These are phyloP conservation scores for Pseudochaenichthys georgianus DNA, from an alignment of 2,797 vertebrate genomes.

Conservation along the genomic window DNA sequence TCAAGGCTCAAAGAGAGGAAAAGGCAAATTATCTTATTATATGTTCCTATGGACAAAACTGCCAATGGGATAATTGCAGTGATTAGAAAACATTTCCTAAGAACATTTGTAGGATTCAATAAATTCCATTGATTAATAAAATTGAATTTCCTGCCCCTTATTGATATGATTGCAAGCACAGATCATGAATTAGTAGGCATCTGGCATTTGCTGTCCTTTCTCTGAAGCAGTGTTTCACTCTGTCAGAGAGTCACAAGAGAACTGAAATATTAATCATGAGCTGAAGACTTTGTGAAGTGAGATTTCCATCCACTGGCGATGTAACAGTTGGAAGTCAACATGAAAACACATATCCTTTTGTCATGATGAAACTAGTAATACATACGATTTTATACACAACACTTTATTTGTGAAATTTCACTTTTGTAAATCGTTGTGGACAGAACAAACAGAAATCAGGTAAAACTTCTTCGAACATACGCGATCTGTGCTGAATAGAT, in stretches of 20 bases:
- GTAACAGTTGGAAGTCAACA: constrained; percentile 13
- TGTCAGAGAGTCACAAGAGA: constrained; percentile 17
- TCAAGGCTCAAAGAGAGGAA: constrained; percentile 7
- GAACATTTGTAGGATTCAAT: constrained; percentile 48
- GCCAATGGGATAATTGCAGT: constrained; percentile 21
- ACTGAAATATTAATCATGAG: constrained; percentile 42
- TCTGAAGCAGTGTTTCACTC: constrained; percentile 19
- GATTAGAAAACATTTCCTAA: constrained; percentile 20
- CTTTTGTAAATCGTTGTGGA: background rate
- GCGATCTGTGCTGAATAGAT: background rate
- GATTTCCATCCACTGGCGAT: constrained; percentile 30
- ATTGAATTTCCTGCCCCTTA: constrained; percentile 53
- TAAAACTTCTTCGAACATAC: no score
- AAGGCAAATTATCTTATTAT: background rate
- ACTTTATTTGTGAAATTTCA: background rate
- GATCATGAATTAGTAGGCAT: constrained; percentile 55
- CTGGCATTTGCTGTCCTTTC: constrained; percentile 15
- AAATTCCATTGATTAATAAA: constrained; percentile 42
- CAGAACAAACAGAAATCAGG: background rate
- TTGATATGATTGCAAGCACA: constrained; percentile 32
- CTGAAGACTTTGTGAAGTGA: constrained; percentile 39
- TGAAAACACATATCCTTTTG: constrained; percentile 6
- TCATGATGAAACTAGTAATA: background rate
- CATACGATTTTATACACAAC: background rate
- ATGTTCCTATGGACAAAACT: constrained; percentile 9